phyloP scores from a whole-genome alignment of 2,888 invertebrate genomes.

The Nemapogon koenigi region DNA sequence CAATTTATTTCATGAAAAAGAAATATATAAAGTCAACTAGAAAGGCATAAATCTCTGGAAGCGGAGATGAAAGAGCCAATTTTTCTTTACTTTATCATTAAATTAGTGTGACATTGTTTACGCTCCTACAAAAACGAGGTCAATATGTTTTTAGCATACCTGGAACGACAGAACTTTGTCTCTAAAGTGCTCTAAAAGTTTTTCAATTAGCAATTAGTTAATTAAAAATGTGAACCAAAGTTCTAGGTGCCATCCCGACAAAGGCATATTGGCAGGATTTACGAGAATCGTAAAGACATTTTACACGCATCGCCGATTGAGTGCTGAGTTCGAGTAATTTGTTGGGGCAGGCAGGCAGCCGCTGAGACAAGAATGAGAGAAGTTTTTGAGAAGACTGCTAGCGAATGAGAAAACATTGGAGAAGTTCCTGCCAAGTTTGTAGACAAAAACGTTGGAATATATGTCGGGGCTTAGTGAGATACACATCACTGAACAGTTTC shows the following conservation, averaged over 20 bases:
- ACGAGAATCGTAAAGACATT: conserved; percentile 46
- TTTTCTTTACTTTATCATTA: conserved; percentile 3
- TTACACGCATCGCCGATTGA: conserved; percentile 53
- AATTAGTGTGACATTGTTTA: conserved; percentile 10
- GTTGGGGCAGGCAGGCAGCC: conserved; percentile 26
- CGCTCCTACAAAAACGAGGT: conserved; percentile 17
- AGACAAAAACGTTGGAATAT: conserved; percentile 49
- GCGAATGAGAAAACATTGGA: conserved; percentile 54
- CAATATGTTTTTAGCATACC: conserved; percentile 28
- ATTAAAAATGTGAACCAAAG: conserved; percentile 33
- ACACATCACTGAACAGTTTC: conserved; percentile 38
- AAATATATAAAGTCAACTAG: too few species aligned
- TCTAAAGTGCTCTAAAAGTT: conserved; percentile 29
- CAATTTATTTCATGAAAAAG: too few species aligned
- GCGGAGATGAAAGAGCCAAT: conserved; percentile 2
- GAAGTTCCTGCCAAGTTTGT: conserved; percentile 46
- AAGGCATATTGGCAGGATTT: conserved; percentile 33
- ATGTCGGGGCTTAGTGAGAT: conserved; percentile 38
- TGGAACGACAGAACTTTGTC: conserved; percentile 27
- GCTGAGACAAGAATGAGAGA: conserved; percentile 49
- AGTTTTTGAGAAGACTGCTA: conserved; percentile 45
- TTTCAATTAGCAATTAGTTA: conserved; percentile 54
- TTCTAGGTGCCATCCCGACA: conserved; percentile 4
- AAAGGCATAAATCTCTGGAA: too few species aligned
- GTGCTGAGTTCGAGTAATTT: conserved; percentile 48